Percentiles rank a stretch among this genome's conserved stretches.
Evolutionary conservation across 2,888 invertebrate genomes (phyloP).

Genomic region (Melanostoma mellinum): DNA sequence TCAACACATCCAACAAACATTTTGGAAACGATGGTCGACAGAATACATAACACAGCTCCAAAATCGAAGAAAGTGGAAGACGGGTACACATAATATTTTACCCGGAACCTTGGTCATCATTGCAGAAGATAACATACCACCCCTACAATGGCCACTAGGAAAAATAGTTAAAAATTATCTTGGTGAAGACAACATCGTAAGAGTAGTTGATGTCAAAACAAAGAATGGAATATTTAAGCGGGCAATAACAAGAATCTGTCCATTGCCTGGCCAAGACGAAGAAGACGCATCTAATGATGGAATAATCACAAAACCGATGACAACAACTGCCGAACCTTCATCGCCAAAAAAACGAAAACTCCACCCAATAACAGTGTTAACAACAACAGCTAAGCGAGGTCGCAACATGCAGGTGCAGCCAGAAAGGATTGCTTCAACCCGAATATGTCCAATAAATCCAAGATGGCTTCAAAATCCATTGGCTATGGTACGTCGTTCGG

Average conservation of each 20-base stretch:
- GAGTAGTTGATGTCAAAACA: conserved; percentile 39
- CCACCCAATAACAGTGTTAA: too few relatives aligned
- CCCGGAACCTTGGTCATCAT: conserved; percentile 20
- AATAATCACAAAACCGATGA: too few relatives aligned
- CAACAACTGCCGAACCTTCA: too few relatives aligned
- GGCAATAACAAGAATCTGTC: conserved; percentile 16
- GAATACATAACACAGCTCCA: conserved; percentile 27
- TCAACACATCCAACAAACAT: background rate
- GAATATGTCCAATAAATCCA: too few relatives aligned
- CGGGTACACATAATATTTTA: background rate
- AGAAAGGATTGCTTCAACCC: too few relatives aligned
- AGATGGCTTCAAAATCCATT: too few relatives aligned
- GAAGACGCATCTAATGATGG: too few relatives aligned
- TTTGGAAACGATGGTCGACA: conserved; percentile 14
- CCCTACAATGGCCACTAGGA: conserved; percentile 35
- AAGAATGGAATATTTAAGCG: conserved; percentile 1
- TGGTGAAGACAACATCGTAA: conserved; percentile 8
- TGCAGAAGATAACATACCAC: conserved; percentile 40
- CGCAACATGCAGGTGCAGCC: too few relatives aligned
- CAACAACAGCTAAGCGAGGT: too few relatives aligned
- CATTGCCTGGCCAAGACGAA: background rate
- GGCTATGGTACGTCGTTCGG: too few relatives aligned
- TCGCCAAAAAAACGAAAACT: too few relatives aligned
- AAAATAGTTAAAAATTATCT: conserved; percentile 1
- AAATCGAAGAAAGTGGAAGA: conserved; percentile 46